Evolutionary conservation across 2,797 vertebrate species (phyloP).

Genomic region (Trichosurus vulpecula): DNA sequence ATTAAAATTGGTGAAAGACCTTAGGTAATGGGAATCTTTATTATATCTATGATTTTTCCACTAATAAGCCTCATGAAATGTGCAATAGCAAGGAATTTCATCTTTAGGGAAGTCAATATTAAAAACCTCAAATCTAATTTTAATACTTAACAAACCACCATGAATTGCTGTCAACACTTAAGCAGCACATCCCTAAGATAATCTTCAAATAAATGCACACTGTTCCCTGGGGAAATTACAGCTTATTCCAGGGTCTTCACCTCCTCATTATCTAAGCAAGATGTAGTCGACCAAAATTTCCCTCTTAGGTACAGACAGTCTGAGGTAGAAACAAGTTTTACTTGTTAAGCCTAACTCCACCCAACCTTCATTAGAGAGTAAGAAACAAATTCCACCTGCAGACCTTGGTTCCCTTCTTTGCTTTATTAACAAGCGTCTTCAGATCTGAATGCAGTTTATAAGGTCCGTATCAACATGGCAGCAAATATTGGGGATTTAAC

Average conservation of each 20-base stretch:
- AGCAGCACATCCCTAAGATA: neutral
- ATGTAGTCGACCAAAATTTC: constrained; percentile 8
- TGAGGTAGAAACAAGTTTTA: constrained; percentile 8
- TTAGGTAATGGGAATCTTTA: neutral
- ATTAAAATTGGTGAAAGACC: constrained; percentile 10
- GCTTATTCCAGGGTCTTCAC: constrained; percentile 2
- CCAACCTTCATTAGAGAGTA: neutral
- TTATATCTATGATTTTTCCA: neutral
- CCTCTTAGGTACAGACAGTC: neutral
- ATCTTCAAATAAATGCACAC: neutral
- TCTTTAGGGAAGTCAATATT: constrained; percentile 5
- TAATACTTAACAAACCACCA: neutral
- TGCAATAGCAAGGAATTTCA: constrained; percentile 27
- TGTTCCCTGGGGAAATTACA: neutral
- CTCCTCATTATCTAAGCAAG: neutral
- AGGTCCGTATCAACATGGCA: neutral
- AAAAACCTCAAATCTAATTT: neutral
- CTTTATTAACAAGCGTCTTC: constrained; percentile 8
- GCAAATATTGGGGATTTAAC: neutral
- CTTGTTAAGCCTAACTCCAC: neutral
- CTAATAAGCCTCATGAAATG: constrained; percentile 20
- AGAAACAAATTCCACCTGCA: neutral
- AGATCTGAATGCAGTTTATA: constrained; percentile 9
- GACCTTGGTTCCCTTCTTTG: neutral
- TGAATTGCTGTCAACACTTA: constrained; percentile 4